A percentile compares a stretch with the other conserved stretches of the same genome.
phyloP scores from a whole-genome alignment of 2,797 vertebrate species.

The Chelon auratus region DNA sequence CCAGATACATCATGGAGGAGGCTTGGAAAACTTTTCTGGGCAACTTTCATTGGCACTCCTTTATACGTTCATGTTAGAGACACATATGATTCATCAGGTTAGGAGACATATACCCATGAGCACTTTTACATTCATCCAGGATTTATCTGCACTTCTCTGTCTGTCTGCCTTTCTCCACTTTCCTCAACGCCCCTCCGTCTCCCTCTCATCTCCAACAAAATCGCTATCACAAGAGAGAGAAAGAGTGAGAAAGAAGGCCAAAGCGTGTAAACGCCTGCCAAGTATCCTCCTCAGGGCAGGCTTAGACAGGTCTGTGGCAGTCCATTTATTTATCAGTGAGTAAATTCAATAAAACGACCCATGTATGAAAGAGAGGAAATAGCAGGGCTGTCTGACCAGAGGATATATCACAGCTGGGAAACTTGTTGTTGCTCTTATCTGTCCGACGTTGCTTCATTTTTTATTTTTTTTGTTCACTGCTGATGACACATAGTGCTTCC shows the following conservation, averaged over 20 bases:
- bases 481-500: slow-evolving; percentile 87
- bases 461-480: slow-evolving; percentile 82
- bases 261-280: slow-evolving; percentile 80
- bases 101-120: neutral
- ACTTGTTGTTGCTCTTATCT: slow-evolving; percentile 93
- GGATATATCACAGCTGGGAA: slow-evolving; percentile 91
- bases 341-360: slow-evolving; percentile 93
- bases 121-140: slow-evolving; percentile 82
- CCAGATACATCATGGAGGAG: too few species aligned
- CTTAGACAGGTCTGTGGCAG: slow-evolving; percentile 90
- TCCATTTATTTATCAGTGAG: slow-evolving; percentile 92
- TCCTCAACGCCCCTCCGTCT: slow-evolving; percentile 24
- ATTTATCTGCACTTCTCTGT: slow-evolving; percentile 78
- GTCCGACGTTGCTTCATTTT: slow-evolving; percentile 85
- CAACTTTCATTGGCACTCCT: neutral
- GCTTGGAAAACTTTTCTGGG: neutral
- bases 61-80: neutral
- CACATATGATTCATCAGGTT: neutral
- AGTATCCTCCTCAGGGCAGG: slow-evolving; percentile 86
- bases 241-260: slow-evolving; percentile 52
- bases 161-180: slow-evolving; percentile 36
- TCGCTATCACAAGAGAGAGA: slow-evolving; percentile 40
- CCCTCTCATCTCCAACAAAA: slow-evolving; percentile 50
- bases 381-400: slow-evolving; percentile 85
- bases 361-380: slow-evolving; percentile 93